A percentile compares a stretch with the other conserved stretches of the same genome.
Evolutionary conservation across 1,140 invertebrate species (phyloP).

Genomic region (Aplysia californica): DNA sequence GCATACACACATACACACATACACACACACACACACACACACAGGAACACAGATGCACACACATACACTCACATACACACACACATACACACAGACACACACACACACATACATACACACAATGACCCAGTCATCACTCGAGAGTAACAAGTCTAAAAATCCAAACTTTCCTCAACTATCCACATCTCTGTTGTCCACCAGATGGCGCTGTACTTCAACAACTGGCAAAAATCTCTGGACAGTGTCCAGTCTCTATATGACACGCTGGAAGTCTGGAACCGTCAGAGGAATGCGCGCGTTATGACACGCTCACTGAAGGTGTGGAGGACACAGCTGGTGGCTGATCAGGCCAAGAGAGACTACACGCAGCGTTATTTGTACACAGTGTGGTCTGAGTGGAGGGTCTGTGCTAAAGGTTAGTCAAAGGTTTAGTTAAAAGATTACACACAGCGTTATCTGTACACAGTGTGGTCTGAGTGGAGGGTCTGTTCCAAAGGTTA

Average conservation of each 20-base stretch:
- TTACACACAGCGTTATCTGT: background rate
- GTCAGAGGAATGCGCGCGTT: background rate
- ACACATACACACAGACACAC: too few relatives aligned
- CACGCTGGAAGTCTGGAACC: background rate
- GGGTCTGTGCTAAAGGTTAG: conserved; percentile 7
- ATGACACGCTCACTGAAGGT: background rate
- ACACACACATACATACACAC: too few relatives aligned
- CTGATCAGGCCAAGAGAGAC: background rate
- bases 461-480: conserved; percentile 10
- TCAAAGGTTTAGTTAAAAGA: background rate
- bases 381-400: conserved; percentile 13
- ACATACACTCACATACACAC: too few relatives aligned
- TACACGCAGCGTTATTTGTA: background rate
- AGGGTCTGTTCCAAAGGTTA: conserved; percentile 7
- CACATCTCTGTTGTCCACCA: background rate
- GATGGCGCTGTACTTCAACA: background rate
- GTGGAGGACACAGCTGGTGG: background rate
- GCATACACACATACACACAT: too few relatives aligned
- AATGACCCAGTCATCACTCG: too few relatives aligned
- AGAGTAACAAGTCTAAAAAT: too few relatives aligned
- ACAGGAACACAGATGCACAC: too few relatives aligned
- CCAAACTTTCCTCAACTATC: too few relatives aligned
- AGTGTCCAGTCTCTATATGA: background rate
- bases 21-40: too few relatives aligned
- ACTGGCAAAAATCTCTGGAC: background rate